phyloP scores from a whole-genome alignment of 2,797 vertebrate species.

The Tenualosa ilisha region DNA sequence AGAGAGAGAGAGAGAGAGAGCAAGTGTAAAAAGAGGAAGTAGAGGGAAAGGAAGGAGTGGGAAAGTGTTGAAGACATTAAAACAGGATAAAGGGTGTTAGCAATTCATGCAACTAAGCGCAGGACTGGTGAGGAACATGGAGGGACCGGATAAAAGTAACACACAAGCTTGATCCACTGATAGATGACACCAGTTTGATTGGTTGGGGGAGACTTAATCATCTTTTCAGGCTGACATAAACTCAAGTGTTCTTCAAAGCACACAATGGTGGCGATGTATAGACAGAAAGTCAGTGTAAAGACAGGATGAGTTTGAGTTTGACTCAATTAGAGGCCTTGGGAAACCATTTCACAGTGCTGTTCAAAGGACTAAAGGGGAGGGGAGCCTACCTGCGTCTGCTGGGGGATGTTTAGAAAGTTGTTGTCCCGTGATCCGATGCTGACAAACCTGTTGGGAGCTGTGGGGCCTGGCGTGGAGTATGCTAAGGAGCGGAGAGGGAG shows the following conservation, averaged over 20 bases:
- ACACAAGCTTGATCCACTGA: neutral
- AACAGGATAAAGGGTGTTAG: neutral
- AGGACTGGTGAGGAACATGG: neutral
- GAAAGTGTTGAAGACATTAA: neutral
- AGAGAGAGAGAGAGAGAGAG: neutral
- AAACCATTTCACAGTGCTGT: neutral
- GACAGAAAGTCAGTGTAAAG: neutral
- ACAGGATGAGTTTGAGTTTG: neutral
- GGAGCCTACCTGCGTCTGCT: slow-evolving; percentile 79
- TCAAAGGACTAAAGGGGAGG: slow-evolving; percentile 17
- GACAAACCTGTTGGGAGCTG: slow-evolving; percentile 88
- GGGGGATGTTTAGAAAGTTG: slow-evolving; percentile 88
- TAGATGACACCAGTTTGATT: neutral
- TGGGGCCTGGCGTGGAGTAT: slow-evolving; percentile 84
- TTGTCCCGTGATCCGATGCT: slow-evolving; percentile 88
- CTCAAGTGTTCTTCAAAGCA: neutral
- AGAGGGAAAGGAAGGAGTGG: neutral
- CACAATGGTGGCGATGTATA: neutral
- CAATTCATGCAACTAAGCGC: too few species aligned
- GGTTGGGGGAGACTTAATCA: neutral
- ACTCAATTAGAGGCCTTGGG: neutral
- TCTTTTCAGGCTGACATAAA: neutral
- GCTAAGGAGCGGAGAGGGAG: slow-evolving; percentile 58
- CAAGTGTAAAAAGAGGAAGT: neutral
- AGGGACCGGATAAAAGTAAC: neutral